Base-by-base conservation (phyloP, 2,113 vertebrate species). In the Erythrolamprus reginae region DNA sequence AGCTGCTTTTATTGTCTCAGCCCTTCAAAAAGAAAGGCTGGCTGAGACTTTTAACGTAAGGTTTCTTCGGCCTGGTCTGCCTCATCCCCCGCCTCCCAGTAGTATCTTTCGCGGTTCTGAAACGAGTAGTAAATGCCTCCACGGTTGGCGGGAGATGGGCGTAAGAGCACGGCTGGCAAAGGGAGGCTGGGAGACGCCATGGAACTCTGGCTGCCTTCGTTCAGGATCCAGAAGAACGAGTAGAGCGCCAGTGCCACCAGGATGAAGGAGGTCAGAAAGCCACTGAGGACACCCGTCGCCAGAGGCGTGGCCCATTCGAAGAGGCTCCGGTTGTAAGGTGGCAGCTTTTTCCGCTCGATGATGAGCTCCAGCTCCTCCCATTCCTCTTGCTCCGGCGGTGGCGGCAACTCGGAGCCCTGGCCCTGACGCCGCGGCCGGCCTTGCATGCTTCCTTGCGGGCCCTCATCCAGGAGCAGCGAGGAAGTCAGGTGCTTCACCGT, bases 201-300 rank as follows among this genome's bases (percentile, higher is more conserved):
- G 65, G 23, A 10, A 21, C 82, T 47, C 5, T 48, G 1, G 15
- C 38, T 90, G 15, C 93, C 92, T 51, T 82, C 48, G 0, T 51
- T 84, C 1, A 95, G 92, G 51, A 94, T 33, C 91, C 93, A 95
- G 70, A 95, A 26, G 70, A 89, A 92, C 86, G 94, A 58, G 15
- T 93, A 82, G 61, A 94, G 0, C n/a, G 93, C 6, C 0, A 94
- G 26, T 0, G 24, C 0, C 0, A 94, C 93, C 0, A 94, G 19
- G 0, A 98, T 47, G 28, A 96, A 6, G 55, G 97, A 95, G 3
- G 93, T 91, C 0, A 93, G 3, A 56, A 98, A 98, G 48, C 98
- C 98, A 0, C 97, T 89, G 50, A 98, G 19, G n/a, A 98, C 0
- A 0, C 98, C 98, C 0, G 94, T 95, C 1, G 96, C 3, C 92